A percentile compares a stretch with the other conserved stretches of the same genome.
Conservation (phyloP, 2,888 invertebrate species). For the Nomada fabriciana region DNA sequence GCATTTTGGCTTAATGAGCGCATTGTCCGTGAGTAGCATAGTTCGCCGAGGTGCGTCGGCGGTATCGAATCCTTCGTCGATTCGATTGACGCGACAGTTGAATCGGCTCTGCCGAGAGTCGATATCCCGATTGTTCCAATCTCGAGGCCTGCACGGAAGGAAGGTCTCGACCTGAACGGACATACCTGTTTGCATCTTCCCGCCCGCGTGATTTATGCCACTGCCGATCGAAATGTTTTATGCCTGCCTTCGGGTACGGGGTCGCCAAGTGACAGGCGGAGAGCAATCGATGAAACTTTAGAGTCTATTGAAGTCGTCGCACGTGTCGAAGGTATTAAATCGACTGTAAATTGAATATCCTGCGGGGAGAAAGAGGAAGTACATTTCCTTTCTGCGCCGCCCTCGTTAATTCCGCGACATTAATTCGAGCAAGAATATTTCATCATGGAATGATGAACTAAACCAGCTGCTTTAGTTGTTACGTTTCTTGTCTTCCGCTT, state of each 20-base stretch:
- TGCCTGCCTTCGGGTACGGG: not conserved
- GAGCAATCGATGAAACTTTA: conserved; percentile 1
- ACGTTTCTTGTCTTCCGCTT: conserved; percentile 2
- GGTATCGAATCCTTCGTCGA: conserved; percentile 25
- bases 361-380: conserved; percentile 31
- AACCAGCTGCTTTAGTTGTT: not conserved
- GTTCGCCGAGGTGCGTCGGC: conserved; percentile 58
- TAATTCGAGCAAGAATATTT: conserved; percentile 17
- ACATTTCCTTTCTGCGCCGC: conserved; percentile 22
- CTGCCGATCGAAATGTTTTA: not conserved
- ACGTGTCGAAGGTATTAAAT: conserved; percentile 1
- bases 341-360: conserved; percentile 33
- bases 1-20: conserved; percentile 69
- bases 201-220: not conserved
- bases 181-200: conserved; percentile 30
- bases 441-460: not conserved
- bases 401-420: not conserved
- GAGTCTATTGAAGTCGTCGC: conserved; percentile 3
- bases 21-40: conserved; percentile 55
- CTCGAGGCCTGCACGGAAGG: not conserved
- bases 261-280: not conserved
- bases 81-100: conserved; percentile 48
- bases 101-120: conserved; percentile 32
- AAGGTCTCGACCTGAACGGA: not conserved
- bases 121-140: conserved; percentile 42